Evolutionary conservation across 2,113 vertebrate species (phyloP).

Genomic region (Struthidea cinerea): DNA sequence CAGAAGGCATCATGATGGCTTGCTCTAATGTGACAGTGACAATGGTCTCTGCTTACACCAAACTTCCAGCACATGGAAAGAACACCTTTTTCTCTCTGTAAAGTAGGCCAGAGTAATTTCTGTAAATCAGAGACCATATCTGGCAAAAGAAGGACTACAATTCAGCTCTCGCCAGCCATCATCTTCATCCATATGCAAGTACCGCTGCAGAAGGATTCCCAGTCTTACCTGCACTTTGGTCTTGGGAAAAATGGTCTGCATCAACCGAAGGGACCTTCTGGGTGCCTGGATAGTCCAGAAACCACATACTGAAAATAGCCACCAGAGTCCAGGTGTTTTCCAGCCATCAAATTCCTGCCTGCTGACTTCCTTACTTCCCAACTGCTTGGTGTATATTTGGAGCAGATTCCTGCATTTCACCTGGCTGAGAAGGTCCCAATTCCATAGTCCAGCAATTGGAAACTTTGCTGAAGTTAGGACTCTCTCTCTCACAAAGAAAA

Average conservation of each 20-base stretch:
- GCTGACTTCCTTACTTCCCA: background rate
- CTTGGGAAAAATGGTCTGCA: background rate
- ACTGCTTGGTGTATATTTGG: background rate
- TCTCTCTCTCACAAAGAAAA: background rate
- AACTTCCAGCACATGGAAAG: background rate
- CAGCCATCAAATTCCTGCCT: background rate
- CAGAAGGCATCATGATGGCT: background rate
- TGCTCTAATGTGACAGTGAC: background rate
- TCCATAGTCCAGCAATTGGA: background rate
- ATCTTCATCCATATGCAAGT: background rate
- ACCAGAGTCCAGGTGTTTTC: background rate
- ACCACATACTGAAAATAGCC: background rate
- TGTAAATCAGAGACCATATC: background rate
- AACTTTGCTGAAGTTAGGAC: background rate
- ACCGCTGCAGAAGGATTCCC: background rate
- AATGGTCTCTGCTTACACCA: background rate
- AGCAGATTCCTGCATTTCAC: background rate
- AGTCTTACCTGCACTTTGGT: background rate
- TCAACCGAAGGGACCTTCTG: background rate
- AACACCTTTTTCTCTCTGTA: background rate
- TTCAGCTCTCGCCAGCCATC: background rate
- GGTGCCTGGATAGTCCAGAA: background rate
- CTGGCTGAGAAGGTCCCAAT: background rate
- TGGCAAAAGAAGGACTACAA: background rate
- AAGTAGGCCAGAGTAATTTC: background rate